Conservation (phyloP, 2,888 invertebrate genomes). For the Leptinotarsa peninsularis region DNA sequence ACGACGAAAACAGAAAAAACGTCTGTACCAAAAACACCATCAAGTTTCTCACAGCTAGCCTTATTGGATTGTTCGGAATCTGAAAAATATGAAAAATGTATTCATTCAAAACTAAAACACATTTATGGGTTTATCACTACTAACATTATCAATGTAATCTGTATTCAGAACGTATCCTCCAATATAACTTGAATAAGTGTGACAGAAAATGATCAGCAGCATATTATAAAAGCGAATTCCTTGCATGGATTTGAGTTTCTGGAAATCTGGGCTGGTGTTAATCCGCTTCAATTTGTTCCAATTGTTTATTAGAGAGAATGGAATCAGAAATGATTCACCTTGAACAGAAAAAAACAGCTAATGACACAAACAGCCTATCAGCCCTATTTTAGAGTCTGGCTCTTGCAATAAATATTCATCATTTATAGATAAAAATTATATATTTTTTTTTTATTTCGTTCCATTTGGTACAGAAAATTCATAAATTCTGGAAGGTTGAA, state of each 20-base stretch:
- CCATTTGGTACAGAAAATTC: no score
- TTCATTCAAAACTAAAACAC: background rate
- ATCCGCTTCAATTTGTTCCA: conserved; percentile 41
- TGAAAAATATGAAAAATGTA: conserved; percentile 29
- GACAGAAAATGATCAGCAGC: conserved; percentile 49
- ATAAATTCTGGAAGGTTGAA: no score
- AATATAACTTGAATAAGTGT: conserved; percentile 47
- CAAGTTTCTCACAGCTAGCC: conserved; percentile 40
- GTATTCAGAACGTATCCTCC: conserved; percentile 48
- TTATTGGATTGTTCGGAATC: conserved; percentile 43
- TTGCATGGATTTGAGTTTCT: conserved; percentile 51
- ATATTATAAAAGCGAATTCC: conserved; percentile 52
- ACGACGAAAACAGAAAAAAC: conserved; percentile 51
- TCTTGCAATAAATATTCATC: no score
- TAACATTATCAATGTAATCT: conserved; percentile 46
- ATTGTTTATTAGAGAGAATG: conserved; percentile 48
- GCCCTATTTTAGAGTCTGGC: no score
- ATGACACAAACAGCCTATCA: background rate
- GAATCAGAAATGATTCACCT: conserved; percentile 38
- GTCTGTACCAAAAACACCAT: conserved; percentile 51
- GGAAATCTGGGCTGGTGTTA: conserved; percentile 41
- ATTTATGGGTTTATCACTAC: background rate
- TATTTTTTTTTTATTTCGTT: no score
- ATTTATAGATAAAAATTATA: no score
- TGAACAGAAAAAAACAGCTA: conserved; percentile 26